phyloP scores from a whole-genome alignment of 2,113 vertebrate genomes.

The Danionella cerebrum region DNA sequence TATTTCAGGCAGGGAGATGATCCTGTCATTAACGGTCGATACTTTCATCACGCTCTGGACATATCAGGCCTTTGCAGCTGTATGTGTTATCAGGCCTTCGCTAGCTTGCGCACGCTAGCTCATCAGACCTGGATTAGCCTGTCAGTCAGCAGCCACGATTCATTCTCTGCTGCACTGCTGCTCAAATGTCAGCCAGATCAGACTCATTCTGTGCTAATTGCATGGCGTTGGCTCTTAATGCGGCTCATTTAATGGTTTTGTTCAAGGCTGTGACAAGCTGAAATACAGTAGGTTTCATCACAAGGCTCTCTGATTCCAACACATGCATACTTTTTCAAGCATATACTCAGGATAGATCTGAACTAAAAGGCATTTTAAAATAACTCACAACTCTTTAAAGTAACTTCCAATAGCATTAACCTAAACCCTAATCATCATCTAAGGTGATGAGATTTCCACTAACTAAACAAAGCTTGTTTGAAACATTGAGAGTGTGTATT shows the following conservation, averaged over 20 bases:
- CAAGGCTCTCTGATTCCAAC: too few relatives aligned
- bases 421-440: too few relatives aligned
- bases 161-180: constrained; percentile 99
- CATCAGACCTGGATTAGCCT: constrained; percentile 99
- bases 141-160: constrained; percentile 85
- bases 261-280: constrained; percentile 86
- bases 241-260: constrained; percentile 94
- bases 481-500: too few relatives aligned
- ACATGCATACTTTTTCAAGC: too few relatives aligned
- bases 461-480: too few relatives aligned
- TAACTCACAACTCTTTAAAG: too few relatives aligned
- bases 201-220: constrained; percentile 99
- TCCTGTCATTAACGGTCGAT: constrained; percentile 99
- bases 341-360: too few relatives aligned
- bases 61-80: constrained; percentile 99
- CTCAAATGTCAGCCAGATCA: constrained; percentile 99
- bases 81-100: constrained; percentile 97
- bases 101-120: constrained; percentile 80
- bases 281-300: too few relatives aligned
- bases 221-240: constrained; percentile 97
- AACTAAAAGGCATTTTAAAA: too few relatives aligned
- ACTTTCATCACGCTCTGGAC: constrained; percentile 99
- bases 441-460: too few relatives aligned
- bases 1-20: constrained; percentile 99
- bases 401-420: too few relatives aligned